phyloP scores from a whole-genome alignment of 2,797 vertebrate genomes.

The Pithecia hirsuta region DNA sequence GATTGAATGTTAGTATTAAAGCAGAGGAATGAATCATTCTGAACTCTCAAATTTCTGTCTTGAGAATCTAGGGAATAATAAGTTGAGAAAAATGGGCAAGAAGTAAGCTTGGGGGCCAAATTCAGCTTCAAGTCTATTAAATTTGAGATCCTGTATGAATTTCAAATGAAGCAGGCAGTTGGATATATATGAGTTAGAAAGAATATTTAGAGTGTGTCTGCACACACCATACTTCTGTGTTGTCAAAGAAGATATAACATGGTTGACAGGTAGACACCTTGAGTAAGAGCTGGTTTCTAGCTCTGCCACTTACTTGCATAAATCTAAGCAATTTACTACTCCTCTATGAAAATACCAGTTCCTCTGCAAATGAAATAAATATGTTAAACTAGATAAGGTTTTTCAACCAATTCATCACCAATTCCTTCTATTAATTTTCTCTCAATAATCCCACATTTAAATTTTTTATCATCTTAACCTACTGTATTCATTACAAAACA shows the following conservation, averaged over 20 bases:
- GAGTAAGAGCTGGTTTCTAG: neutral
- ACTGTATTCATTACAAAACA: neutral
- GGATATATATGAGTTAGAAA: neutral
- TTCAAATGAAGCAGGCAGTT: neutral
- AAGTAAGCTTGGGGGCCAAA: neutral
- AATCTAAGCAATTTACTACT: neutral
- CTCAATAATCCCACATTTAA: neutral
- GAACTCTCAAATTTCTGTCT: neutral
- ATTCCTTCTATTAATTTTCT: slow-evolving; percentile 11
- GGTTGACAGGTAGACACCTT: neutral
- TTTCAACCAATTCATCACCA: neutral
- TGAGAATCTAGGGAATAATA: neutral
- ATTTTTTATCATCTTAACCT: neutral
- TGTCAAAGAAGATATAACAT: neutral
- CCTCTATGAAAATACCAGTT: neutral
- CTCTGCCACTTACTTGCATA: neutral
- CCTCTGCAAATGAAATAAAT: neutral
- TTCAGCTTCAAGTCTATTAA: neutral
- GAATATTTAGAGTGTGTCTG: neutral
- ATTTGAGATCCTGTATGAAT: neutral
- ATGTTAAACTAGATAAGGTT: neutral
- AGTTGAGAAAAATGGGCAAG: neutral
- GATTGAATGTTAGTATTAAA: neutral
- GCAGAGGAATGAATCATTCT: neutral
- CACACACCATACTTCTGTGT: neutral